Base-by-base conservation (phyloP, 1,140 invertebrate genomes). In the Scaptomyza hsui region DNA sequence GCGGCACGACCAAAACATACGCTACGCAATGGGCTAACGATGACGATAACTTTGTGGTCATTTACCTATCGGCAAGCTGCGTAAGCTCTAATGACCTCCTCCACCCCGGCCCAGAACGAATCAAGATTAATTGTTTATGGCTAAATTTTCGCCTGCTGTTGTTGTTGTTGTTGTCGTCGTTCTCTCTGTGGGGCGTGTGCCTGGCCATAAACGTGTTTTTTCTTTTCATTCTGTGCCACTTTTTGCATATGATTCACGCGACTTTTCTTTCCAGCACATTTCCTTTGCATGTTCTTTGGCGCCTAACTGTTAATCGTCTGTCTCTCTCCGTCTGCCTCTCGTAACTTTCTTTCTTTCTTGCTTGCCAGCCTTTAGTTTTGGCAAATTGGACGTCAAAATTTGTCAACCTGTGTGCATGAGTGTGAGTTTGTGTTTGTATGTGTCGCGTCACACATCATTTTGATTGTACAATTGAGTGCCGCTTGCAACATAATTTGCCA, bases 401-500 rank as follows among this genome's bases (percentile, higher is more conserved):
- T 86, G 81, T 86, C 81, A 85, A 86, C 73, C 32, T 18, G 16
- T 6, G 19, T 48, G 7, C n/a, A n/a, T 15, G 45, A 19, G 45
- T 57, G 19, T 48, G 37, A 57, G 45, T 71, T 39, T 49, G 29
- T 45, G 13, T 49, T 13, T 35, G 39, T 60, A 12, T 53, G 52
- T 72, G 67, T 69, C 60, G 42, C 47, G 56, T 76, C 47, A 41
- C 32, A 56, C 60, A 70, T 64, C 42, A 35, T 67, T 74, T 72
- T 55, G 48, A 81, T 88, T 86, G 81, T 81, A 86, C 81, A 86
- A 88, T 81, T 85, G 73, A n/a, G 12, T 48, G 61, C 44, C 48
- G 74, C 77, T 88, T 86, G 81, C 81, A 86, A 86, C 81, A 86
- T 86, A 81, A 86, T 88, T 86, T 86, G 81, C 82, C 73, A 86